Conservation (phyloP, 1,140 invertebrate genomes). For the Coptotermes formosanus region DNA sequence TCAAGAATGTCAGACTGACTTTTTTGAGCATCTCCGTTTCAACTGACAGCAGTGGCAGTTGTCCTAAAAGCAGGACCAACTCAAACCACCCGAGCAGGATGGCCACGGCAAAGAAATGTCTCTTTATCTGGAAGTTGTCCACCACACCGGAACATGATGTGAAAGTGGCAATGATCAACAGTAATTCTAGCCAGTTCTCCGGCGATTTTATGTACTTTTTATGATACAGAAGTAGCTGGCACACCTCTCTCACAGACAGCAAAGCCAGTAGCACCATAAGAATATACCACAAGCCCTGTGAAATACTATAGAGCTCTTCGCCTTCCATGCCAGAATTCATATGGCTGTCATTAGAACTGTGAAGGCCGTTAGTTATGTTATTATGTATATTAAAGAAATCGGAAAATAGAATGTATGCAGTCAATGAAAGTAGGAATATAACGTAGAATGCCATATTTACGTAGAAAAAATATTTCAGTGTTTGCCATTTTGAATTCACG, state of each 20-base stretch:
- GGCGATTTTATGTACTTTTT: not conserved
- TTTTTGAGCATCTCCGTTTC: conserved; percentile 75
- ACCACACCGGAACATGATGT: not conserved
- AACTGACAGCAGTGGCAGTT: conserved; percentile 68
- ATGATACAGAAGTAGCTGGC: not conserved
- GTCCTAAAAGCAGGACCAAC: conserved; percentile 70
- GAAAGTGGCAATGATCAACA: not conserved
- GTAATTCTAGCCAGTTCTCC: not conserved
- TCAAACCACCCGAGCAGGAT: conserved; percentile 73
- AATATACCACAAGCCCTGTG: not conserved
- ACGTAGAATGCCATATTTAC: not conserved
- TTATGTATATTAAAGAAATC: not conserved
- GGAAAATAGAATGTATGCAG: not conserved
- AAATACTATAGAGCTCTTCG: no score
- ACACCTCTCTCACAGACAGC: not conserved
- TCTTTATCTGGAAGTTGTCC: conserved; percentile 33
- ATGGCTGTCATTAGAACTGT: no score
- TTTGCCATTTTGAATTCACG: not conserved
- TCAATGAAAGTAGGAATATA: not conserved
- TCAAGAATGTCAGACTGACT: conserved; percentile 73
- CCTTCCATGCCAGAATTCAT: no score
- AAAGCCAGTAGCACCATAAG: not conserved
- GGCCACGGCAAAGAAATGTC: conserved; percentile 56
- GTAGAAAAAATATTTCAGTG: not conserved
- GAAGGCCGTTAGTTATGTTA: no score